phyloP scores from a whole-genome alignment of 2,797 vertebrate genomes.

The Acrossocheilus wenchowensis region DNA sequence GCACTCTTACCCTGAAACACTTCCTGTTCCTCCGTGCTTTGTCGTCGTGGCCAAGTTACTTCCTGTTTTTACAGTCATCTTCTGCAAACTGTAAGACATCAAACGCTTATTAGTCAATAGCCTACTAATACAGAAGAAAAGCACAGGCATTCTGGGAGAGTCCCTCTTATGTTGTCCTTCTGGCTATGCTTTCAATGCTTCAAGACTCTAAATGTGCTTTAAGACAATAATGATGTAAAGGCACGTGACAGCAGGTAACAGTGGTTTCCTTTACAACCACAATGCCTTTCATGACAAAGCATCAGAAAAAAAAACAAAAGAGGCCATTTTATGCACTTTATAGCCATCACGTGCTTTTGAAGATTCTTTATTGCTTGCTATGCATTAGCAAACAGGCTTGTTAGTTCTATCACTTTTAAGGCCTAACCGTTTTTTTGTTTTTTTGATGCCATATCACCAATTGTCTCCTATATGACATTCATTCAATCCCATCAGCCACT shows the following conservation, averaged over 20 bases:
- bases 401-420: background rate
- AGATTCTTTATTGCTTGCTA: background rate
- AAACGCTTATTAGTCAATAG: slow-evolving; percentile 47
- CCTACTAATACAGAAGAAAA: slow-evolving; percentile 18
- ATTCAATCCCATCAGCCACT: slow-evolving; percentile 32
- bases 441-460: background rate
- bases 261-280: slow-evolving; percentile 13
- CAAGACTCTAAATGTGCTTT: background rate
- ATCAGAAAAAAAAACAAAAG: background rate
- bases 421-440: background rate
- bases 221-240: slow-evolving; percentile 3
- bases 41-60: slow-evolving; percentile 66
- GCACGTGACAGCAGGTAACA: background rate
- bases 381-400: background rate
- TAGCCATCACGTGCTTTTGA: background rate
- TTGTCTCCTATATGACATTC: background rate
- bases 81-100: slow-evolving; percentile 73
- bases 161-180: background rate
- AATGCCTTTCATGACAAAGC: background rate
- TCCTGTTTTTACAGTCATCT: slow-evolving; percentile 78
- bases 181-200: background rate
- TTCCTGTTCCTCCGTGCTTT: slow-evolving; percentile 77
- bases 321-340: slow-evolving; percentile 13
- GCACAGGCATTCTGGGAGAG: slow-evolving; percentile 1
- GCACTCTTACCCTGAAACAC: slow-evolving; percentile 70